Conservation (phyloP, 2,113 vertebrate species). For the Callithrix jacchus region DNA sequence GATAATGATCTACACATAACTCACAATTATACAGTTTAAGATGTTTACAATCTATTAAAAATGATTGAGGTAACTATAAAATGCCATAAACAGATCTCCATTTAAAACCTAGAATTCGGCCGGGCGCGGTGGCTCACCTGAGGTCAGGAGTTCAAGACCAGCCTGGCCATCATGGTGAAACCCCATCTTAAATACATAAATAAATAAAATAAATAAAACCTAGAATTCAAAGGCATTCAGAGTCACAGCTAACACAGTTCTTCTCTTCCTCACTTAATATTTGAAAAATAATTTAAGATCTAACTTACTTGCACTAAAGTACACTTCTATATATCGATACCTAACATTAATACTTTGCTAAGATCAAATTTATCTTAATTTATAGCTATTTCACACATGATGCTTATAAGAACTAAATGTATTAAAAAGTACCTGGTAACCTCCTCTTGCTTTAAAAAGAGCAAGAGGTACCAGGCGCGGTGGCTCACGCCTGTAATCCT, state of each 20-base stretch:
- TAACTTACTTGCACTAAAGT: background rate
- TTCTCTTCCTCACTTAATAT: background rate
- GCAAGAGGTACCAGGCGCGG: no score
- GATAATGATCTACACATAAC: background rate
- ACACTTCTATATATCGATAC: background rate
- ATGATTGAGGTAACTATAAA: background rate
- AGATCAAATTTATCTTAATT: background rate
- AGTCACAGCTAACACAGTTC: background rate
- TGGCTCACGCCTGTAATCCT: no score
- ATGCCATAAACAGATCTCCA: background rate
- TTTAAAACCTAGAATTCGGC: background rate
- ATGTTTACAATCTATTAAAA: background rate
- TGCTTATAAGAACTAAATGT: background rate
- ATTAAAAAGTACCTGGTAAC: background rate
- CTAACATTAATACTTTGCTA: background rate
- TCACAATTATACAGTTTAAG: background rate
- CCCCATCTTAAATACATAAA: no score
- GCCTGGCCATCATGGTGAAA: no score
- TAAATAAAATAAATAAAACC: background rate
- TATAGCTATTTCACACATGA: background rate
- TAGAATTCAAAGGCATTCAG: background rate
- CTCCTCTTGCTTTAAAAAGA: no score
- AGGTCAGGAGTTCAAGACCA: no score
- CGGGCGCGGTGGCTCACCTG: no score
- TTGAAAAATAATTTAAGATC: background rate